Conservation (phyloP, 1,140 invertebrate genomes). For the Hesperophylax magnus region DNA sequence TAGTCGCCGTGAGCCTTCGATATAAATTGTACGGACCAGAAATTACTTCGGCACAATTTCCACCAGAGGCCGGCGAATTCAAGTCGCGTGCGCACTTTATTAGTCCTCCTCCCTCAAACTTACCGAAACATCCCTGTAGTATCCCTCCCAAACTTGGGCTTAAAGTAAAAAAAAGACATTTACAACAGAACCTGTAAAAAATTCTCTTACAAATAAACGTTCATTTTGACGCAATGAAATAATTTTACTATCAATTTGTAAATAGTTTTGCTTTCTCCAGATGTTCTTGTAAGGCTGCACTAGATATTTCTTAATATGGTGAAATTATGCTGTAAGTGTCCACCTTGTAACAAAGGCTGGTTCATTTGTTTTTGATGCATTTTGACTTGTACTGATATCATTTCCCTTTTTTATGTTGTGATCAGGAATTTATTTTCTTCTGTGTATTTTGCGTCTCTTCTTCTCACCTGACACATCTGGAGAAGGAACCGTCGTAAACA, state of each 20-base stretch:
- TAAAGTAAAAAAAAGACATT: background rate
- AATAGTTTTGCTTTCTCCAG: background rate
- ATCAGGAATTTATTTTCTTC: background rate
- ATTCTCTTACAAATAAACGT: background rate
- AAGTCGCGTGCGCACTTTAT: constrained; percentile 54
- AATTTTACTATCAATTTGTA: background rate
- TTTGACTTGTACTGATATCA: background rate
- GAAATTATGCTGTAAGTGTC: background rate
- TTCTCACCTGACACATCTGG: background rate
- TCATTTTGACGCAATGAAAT: background rate
- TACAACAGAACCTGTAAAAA: background rate
- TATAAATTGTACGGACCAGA: constrained; percentile 29
- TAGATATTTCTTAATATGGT: background rate
- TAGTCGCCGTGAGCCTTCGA: constrained; percentile 3
- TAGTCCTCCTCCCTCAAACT: constrained; percentile 39
- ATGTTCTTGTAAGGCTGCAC: background rate
- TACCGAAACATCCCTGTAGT: background rate
- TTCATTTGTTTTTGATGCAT: too few relatives aligned
- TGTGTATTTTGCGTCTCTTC: background rate
- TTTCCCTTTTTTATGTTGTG: background rate
- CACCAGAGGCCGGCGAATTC: constrained; percentile 44
- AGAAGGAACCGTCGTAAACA: background rate
- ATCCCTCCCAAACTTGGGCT: background rate
- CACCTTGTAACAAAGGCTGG: too few relatives aligned
- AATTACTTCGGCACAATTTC: constrained; percentile 49